Base-by-base conservation (phyloP, 1,140 invertebrate species). In the Plutomurus gul region DNA sequence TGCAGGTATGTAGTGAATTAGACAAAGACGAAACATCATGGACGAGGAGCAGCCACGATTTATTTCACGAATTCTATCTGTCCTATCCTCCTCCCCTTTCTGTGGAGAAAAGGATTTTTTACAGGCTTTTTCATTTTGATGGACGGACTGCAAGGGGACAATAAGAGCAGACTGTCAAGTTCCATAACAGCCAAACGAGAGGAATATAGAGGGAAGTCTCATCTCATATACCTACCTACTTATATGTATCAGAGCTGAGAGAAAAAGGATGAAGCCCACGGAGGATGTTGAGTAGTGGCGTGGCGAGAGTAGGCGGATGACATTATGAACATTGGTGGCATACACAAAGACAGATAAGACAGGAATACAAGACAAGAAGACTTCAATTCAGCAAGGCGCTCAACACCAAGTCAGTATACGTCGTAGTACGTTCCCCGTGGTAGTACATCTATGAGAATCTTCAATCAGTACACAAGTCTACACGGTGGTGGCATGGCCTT, bases 251-350 rank as follows among this genome's bases (percentile, higher is more conserved):
- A 43, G 39, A 43, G 39, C 11, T 1, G 56, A 65, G 27, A 2
- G 36, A 65, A 60, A 65, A 27, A 65, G 27, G 56, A 33, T 30
- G 18, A 33, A n/a, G 36, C 27, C 11, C 36, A 36, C 18, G 51
- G 22, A 30, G 16, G 51, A 60, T 30, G 20, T 30, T 30, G 22
- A 30, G 27, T 60, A 43, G 39, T n/a, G 39, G 51, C 30, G 56
- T 65, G 27, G 56, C 16, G 18, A 30, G 13, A 65, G 5, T n/a
- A 33, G 56, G 10, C 27, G 56, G 27, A 65, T 65, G 56, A n/a
- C 30, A 65, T 65, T 65, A 65, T 65, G 30, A 36, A 65, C 56
- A 65, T 60, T 65, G 56, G 56, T 36, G 56, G 56, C 30, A 65
- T 65, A 65, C 25, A 65, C 56, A 65, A 30, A 65, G 56, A 33